These are phyloP conservation scores for Noctilio leporinus DNA, from an alignment of 2,113 vertebrate genomes.

Conservation along the genomic window DNA sequence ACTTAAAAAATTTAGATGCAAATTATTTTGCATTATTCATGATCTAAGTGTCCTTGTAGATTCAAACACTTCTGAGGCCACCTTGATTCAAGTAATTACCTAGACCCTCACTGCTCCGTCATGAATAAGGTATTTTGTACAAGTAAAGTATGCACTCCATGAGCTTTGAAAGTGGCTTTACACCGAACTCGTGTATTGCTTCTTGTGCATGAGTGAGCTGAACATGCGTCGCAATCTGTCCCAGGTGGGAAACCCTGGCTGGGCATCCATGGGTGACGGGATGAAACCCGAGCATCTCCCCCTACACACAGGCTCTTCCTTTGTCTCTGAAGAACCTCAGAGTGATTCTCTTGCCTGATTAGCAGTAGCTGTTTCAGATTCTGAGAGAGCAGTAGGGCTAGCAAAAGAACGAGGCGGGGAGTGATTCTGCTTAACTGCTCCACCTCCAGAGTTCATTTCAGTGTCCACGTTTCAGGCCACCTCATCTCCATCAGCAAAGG, in stretches of 20 bases:
- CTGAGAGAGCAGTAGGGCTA: slow-evolving; percentile 66
- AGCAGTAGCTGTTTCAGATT: slow-evolving; percentile 51
- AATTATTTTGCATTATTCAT: slow-evolving; percentile 99
- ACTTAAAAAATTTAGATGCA: slow-evolving; percentile 99
- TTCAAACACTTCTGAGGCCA: slow-evolving; percentile 99
- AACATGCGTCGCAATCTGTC: slow-evolving; percentile 91
- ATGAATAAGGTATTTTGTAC: slow-evolving; percentile 99
- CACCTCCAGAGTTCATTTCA: not conserved
- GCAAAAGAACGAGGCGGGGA: slow-evolving; percentile 23
- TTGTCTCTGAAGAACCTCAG: slow-evolving; percentile 76
- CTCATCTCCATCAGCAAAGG: slow-evolving; percentile 60
- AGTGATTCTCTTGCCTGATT: slow-evolving; percentile 62
- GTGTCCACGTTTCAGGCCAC: slow-evolving; percentile 27
- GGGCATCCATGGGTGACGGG: slow-evolving; percentile 88
- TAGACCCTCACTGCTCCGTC: slow-evolving; percentile 92
- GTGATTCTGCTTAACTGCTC: slow-evolving; percentile 71
- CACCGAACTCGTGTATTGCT: slow-evolving; percentile 95
- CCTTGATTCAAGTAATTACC: slow-evolving; percentile 99
- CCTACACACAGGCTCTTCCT: slow-evolving; percentile 71
- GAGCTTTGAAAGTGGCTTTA: slow-evolving; percentile 99
- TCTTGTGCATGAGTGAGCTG: slow-evolving; percentile 92
- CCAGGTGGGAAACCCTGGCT: slow-evolving; percentile 92
- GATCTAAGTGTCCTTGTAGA: slow-evolving; percentile 96
- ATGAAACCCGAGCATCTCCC: slow-evolving; percentile 76
- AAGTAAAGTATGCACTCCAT: slow-evolving; percentile 93